Evolutionary conservation across 2,113 vertebrate species (phyloP), one percentile per base, ranked within the genome.

Genomic region (Motacilla alba): DNA sequence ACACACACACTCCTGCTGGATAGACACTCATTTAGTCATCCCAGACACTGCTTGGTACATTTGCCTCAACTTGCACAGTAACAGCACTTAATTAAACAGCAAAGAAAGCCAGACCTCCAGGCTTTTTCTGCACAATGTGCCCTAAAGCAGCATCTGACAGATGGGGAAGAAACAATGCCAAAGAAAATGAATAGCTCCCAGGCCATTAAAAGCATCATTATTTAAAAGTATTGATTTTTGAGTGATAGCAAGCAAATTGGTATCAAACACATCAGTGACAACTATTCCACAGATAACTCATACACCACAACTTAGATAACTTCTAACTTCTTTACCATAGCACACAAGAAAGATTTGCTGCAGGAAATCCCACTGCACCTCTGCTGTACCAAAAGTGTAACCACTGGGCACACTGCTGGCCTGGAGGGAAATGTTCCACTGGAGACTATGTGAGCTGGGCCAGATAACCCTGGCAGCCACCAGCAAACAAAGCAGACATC

Each of bases 11-110:
- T 46, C 59, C 76, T 88, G 70, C 78, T 92, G 82, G 68, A 81
- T 4, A 97, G 94, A 92, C 88, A 72, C n/a, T 69, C 26, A 44
- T 81, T 92, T 79, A 96, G 85, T 94, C 90, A 96, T 63, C 59
- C 47, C 76, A 96, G 75, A 69, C 39, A 2, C 21, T 60, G 74
- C 89, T 77, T 47, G 69, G 77, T 78, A 49, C 63, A 68, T 94
- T 64, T 96, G 97, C 68, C 93, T 94, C 79, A 70, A 93, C 97
- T 93, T 97, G 96, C 86, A 91, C 76, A 67, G 87, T 49, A 93
- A 89, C 91, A 89, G 41, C 20, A 92, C 79, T 89, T 93, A 94
- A 96, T 96, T 95, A 95, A 87, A 88, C 43, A 83, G 91, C 63
- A 91, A 55, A 94, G 84, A 50, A 93, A 95, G 55, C 56, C 83